Conservation (phyloP, 2,888 invertebrate species). For the Tanytarsus gracilentus region DNA sequence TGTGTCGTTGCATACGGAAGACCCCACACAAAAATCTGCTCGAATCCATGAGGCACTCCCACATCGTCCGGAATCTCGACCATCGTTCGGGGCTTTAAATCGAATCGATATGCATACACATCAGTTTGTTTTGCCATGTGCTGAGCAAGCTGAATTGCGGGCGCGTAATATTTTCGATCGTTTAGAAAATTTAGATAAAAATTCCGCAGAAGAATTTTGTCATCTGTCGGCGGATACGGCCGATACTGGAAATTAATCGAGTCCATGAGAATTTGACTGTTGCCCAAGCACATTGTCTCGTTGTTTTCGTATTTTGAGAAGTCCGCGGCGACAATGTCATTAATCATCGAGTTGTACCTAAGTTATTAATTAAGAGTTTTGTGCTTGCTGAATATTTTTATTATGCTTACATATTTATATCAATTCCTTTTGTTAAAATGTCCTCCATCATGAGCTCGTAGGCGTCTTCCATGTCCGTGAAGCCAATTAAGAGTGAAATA, state of each 20-base stretch:
- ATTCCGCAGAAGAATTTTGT: conserved; percentile 53
- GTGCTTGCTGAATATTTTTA: too few relatives aligned
- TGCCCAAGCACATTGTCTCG: conserved; percentile 48
- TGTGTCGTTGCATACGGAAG: conserved; percentile 61
- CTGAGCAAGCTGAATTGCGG: conserved; percentile 58
- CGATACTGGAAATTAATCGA: conserved; percentile 69
- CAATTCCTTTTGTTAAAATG: conserved; percentile 52
- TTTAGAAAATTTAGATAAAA: conserved; percentile 62
- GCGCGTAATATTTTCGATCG: conserved; percentile 65
- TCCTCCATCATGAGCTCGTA: conserved; percentile 52
- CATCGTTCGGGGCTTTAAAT: conserved; percentile 61
- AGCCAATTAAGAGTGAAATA: conserved; percentile 66
- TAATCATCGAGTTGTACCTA: conserved; percentile 50
- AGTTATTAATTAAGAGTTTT: too few relatives aligned
- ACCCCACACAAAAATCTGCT: conserved; percentile 73
- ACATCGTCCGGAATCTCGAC: conserved; percentile 66
- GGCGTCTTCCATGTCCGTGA: conserved; percentile 74
- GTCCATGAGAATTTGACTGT: conserved; percentile 58
- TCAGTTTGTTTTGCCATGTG: conserved; percentile 51
- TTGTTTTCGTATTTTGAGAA: conserved; percentile 48
- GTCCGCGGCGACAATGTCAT: conserved; percentile 54
- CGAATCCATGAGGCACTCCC: conserved; percentile 67
- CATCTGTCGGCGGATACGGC: conserved; percentile 55
- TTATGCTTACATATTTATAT: conserved; percentile 39
- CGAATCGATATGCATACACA: conserved; percentile 63